Evolutionary conservation across 2,797 vertebrate species (phyloP), one percentile per base, ranked within the genome.

Genomic region (Sus cebifrons): DNA sequence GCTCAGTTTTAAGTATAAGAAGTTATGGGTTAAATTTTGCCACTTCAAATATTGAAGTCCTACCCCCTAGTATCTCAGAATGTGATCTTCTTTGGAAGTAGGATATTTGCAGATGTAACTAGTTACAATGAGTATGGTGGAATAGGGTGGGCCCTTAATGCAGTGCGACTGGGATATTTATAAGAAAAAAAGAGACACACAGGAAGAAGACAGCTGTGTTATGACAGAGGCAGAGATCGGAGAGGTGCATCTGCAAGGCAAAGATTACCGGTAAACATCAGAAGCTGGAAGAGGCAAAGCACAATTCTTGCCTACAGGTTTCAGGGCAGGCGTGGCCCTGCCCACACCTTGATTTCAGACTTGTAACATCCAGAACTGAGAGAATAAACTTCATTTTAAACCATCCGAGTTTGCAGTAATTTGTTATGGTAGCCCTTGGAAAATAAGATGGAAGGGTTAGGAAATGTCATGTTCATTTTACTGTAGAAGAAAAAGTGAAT

Each of bases 1-100:
- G 84, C 9, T 64, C 49, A 73, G n/a, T 81, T 91, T 73, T 73
- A 92, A 81, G 29, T 71, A n/a, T 82, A 86, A 40, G 20, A 85
- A 32, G 16, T 86, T 84, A 54, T 32, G 27, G 52, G 4, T 78
- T 73, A n/a, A 73, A 29, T 27, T 79, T 3, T 83, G 71, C 7
- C 6, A 23, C 70, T 64, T 27, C 6, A 77, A 27, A 27, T 65
- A 36, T 2, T 64, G 12, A 65, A 54, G 15, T 92, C 73, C 44
- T 77, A 54, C 56, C 27, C 36, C 21, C 36, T 12, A 54, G 16
- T 88, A 78, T 52, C 52, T 89, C 73, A 77, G 62, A 77, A 91
- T 70, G 27, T 54, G 23, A 67, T 25, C 27, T 75, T 62, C 58
- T 71, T 94, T 85, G 70, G 91, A 78, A 90, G 40, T 44, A 60